Conservation (phyloP, 64 coral and sea anemone genomes). For the Astreopora myriophthalma region DNA sequence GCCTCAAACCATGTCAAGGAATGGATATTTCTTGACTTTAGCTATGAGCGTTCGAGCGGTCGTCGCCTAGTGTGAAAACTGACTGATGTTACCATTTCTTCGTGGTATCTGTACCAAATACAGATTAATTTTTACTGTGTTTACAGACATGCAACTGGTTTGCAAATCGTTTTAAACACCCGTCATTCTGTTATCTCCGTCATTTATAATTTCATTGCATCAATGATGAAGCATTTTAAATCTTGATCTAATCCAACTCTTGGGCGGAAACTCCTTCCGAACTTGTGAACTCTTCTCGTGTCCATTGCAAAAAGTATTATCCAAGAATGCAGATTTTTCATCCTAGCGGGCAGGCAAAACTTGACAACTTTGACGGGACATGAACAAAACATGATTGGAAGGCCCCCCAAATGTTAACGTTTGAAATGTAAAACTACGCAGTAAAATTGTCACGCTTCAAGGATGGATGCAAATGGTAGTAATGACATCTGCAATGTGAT, state of each 20-base stretch:
- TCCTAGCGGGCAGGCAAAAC: background rate
- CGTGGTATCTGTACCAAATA: too few species aligned
- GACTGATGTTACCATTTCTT: too few species aligned
- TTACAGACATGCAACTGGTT: too few species aligned
- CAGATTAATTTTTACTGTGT: too few species aligned
- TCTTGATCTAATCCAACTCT: slow-evolving; percentile 12
- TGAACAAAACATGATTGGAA: background rate
- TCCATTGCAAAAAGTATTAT: background rate
- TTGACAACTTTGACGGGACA: background rate
- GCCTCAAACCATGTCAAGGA: too few species aligned
- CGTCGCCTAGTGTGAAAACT: too few species aligned
- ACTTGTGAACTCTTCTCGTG: slow-evolving; percentile 1
- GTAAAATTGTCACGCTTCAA: too few species aligned
- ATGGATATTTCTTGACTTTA: too few species aligned
- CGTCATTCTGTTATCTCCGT: slow-evolving; percentile 23
- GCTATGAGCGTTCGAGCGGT: too few species aligned
- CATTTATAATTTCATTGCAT: slow-evolving; percentile 13
- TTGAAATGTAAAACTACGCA: too few species aligned
- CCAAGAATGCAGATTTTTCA: background rate
- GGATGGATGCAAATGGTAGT: too few species aligned
- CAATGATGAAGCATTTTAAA: slow-evolving; percentile 33
- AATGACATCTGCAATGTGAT: too few species aligned
- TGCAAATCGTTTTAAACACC: background rate
- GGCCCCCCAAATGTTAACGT: background rate
- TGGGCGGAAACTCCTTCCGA: slow-evolving; percentile 28